A percentile compares a stretch with the other conserved stretches of the same genome.
phyloP scores from a whole-genome alignment of 92 coral and sea anemone genomes.

The Desmophyllum pertusum region DNA sequence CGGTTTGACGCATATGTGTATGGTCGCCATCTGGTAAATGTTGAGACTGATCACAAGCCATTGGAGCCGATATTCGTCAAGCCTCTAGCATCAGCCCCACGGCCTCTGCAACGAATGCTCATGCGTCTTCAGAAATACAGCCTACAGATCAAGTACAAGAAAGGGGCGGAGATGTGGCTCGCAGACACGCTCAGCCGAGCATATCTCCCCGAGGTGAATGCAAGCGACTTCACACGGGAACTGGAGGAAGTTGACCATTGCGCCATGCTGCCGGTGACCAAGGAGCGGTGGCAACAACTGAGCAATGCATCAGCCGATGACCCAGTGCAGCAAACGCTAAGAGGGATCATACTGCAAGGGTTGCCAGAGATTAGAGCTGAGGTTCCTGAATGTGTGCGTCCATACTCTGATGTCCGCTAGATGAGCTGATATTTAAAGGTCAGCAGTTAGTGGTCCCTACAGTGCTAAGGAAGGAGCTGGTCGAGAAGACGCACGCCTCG shows the following conservation, averaged over 20 bases:
- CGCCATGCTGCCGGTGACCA: conserved; percentile 41
- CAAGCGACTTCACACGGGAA: conserved; percentile 33
- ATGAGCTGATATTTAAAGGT: conserved; percentile 58
- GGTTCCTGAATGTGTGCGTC: conserved; percentile 46
- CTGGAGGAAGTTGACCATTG: conserved; percentile 55
- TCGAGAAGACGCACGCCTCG: conserved; percentile 39
- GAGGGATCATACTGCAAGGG: conserved; percentile 34
- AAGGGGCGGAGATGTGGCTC: conserved; percentile 58
- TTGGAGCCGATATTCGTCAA: conserved; percentile 47
- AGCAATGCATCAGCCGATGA: conserved; percentile 35
- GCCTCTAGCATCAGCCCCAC: conserved; percentile 53
- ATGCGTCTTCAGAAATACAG: conserved; percentile 55
- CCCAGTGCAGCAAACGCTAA: conserved; percentile 51
- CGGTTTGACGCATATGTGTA: conserved; percentile 37
- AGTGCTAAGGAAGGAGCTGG: conserved; percentile 40
- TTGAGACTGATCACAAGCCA: conserved; percentile 63
- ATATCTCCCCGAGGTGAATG: conserved; percentile 53
- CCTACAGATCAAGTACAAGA: conserved; percentile 50
- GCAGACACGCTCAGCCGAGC: conserved; percentile 71
- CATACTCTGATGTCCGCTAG: conserved; percentile 24
- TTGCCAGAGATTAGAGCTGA: conserved; percentile 55
- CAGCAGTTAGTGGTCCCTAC: conserved; percentile 53
- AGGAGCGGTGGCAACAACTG: conserved; percentile 56
- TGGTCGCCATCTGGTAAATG: conserved; percentile 41
- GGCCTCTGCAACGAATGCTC: conserved; percentile 54